These are phyloP conservation scores for Mythimna pallens DNA, from an alignment of 2,888 invertebrate species.

Conservation along the genomic window DNA sequence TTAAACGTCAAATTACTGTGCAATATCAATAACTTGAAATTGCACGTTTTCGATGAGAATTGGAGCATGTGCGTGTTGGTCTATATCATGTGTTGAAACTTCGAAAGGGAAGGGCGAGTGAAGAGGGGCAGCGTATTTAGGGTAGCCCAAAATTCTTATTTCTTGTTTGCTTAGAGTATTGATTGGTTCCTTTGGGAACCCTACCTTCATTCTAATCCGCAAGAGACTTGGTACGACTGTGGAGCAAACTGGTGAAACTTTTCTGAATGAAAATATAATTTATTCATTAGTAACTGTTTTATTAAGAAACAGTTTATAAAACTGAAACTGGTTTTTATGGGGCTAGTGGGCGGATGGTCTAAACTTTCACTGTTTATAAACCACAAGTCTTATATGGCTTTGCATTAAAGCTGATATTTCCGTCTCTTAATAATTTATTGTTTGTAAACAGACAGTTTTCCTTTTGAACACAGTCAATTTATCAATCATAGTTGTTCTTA, in stretches of 20 bases:
- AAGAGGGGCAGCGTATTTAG: conserved; percentile 39
- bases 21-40: conserved; percentile 43
- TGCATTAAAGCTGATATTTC: conserved; percentile 36
- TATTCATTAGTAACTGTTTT: conserved; percentile 6
- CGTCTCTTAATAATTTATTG: conserved; percentile 9
- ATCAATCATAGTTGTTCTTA: conserved; percentile 1
- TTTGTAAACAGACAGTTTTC: conserved; percentile 3
- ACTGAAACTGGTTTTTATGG: conserved; percentile 48
- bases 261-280: conserved; percentile 15
- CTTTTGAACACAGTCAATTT: background rate
- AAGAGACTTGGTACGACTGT: conserved; percentile 20
- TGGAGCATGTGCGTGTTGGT: conserved; percentile 8
- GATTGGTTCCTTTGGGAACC: conserved; percentile 25
- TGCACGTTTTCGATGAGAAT: conserved; percentile 33
- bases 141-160: conserved; percentile 33
- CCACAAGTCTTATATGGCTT: conserved; percentile 30
- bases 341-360: conserved; percentile 44
- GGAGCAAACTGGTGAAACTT: background rate
- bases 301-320: conserved; percentile 15
- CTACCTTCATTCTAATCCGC: conserved; percentile 11
- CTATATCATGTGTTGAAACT: conserved; percentile 38
- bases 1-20: conserved; percentile 17
- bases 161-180: conserved; percentile 36
- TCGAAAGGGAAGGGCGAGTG: conserved; percentile 44
- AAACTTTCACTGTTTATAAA: conserved; percentile 56